Conservation (phyloP, 2,888 invertebrate genomes). For the Dastarcus helophoroides region DNA sequence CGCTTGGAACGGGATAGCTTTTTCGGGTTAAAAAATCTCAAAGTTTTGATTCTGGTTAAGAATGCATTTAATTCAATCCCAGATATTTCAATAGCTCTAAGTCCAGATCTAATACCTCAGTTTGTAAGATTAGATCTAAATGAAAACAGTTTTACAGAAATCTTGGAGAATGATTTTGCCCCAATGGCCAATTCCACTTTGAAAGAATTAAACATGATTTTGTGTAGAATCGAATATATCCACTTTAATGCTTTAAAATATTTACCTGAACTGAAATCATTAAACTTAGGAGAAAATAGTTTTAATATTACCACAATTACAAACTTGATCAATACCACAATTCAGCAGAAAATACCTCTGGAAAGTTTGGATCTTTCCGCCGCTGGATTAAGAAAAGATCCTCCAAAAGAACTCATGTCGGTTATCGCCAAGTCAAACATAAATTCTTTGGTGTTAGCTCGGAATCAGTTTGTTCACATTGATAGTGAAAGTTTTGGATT, state of each 20-base stretch:
- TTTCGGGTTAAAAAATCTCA: slow-evolving; percentile 40
- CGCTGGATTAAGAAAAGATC: slow-evolving; percentile 42
- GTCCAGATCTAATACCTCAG: slow-evolving; percentile 37
- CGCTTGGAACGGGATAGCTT: slow-evolving; percentile 39
- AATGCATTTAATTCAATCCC: slow-evolving; percentile 42
- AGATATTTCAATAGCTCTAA: slow-evolving; percentile 38
- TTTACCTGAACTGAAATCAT: slow-evolving; percentile 36
- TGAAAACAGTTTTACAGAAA: slow-evolving; percentile 41
- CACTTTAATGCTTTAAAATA: slow-evolving; percentile 41
- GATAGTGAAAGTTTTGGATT: slow-evolving; percentile 40
- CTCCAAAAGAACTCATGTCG: slow-evolving; percentile 39
- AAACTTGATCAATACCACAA: slow-evolving; percentile 34
- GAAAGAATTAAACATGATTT: slow-evolving; percentile 38
- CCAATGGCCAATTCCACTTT: slow-evolving; percentile 39
- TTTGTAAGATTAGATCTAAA: slow-evolving; percentile 41
- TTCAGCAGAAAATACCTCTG: slow-evolving; percentile 35
- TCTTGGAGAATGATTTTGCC: slow-evolving; percentile 38
- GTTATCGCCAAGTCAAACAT: slow-evolving; percentile 43
- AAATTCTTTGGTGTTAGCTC: slow-evolving; percentile 38
- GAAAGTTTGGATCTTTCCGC: slow-evolving; percentile 40
- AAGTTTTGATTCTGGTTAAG: slow-evolving; percentile 41
- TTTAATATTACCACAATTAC: slow-evolving; percentile 38
- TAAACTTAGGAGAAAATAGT: slow-evolving; percentile 45
- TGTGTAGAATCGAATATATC: slow-evolving; percentile 44
- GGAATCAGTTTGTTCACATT: slow-evolving; percentile 47